Conservation (phyloP, 2,888 invertebrate genomes). For the Latrodectus elegans region DNA sequence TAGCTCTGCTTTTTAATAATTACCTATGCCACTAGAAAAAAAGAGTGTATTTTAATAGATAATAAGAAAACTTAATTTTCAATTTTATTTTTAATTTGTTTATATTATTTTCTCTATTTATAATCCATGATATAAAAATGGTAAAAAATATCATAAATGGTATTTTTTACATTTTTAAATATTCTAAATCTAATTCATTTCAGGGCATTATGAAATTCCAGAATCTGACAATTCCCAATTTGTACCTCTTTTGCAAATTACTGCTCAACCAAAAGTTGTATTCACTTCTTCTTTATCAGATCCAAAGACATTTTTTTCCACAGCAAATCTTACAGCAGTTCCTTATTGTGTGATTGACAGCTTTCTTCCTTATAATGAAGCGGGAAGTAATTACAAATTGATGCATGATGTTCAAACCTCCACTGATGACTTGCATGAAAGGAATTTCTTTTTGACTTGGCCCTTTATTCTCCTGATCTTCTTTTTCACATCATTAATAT, state of each 20-base stretch:
- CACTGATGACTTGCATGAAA: constrained; percentile 27
- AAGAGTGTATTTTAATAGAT: no score
- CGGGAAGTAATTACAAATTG: neutral
- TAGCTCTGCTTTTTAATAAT: no score
- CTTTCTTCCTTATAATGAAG: constrained; percentile 23
- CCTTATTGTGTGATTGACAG: constrained; percentile 25
- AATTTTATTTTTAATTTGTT: no score
- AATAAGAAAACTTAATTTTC: no score
- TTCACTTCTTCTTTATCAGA: neutral
- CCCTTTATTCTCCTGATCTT: constrained; percentile 5
- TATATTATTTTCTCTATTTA: no score
- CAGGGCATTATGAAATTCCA: constrained; percentile 73
- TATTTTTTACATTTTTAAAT: no score
- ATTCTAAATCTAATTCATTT: no score
- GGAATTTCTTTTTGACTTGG: constrained; percentile 4
- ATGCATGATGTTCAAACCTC: constrained; percentile 43
- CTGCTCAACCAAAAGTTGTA: constrained; percentile 19
- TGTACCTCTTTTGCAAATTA: constrained; percentile 68
- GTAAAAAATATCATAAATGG: no score
- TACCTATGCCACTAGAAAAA: no score
- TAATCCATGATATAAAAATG: no score
- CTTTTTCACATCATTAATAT: neutral
- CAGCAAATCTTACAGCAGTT: constrained; percentile 23
- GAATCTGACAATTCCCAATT: constrained; percentile 69
- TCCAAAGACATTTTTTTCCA: constrained; percentile 11